These are phyloP conservation scores for Gymnoscopelus braueri DNA, from an alignment of 2,797 vertebrate species.

Conservation along the genomic window DNA sequence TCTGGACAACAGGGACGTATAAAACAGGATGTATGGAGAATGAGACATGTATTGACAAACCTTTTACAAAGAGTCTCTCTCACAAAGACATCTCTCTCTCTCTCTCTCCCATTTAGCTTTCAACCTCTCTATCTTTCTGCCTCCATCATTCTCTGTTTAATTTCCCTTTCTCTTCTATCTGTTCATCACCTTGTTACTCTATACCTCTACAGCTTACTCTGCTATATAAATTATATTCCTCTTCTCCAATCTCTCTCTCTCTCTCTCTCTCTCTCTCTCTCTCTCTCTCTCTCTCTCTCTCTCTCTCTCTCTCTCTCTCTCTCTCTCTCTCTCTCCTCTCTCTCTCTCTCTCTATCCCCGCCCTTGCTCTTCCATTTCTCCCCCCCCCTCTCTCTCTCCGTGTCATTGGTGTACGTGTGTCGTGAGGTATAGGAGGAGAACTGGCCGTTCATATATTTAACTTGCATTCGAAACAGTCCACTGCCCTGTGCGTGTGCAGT, in stretches of 20 bases:
- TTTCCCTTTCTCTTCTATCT: neutral
- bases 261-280: neutral
- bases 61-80: too few species aligned
- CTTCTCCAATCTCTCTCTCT: neutral
- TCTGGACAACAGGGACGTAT: neutral
- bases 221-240: neutral
- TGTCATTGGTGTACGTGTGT: too few species aligned
- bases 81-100: neutral
- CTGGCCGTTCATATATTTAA: slow-evolving; percentile 84
- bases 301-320: neutral
- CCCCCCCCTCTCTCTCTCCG: neutral
- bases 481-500: slow-evolving; percentile 61
- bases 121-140: neutral
- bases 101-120: neutral
- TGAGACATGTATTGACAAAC: neutral
- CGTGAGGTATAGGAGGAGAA: too few species aligned
- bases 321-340: neutral
- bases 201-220: neutral
- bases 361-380: neutral
- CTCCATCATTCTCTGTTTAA: neutral
- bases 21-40: neutral
- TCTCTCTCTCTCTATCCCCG: neutral
- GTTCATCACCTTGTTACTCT: neutral
- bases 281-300: neutral
- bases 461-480: slow-evolving; percentile 87